Percentiles rank a stretch among this genome's conserved stretches.
Conservation (phyloP, 1,140 invertebrate genomes). For the Pseudachorutes palmiensis region DNA sequence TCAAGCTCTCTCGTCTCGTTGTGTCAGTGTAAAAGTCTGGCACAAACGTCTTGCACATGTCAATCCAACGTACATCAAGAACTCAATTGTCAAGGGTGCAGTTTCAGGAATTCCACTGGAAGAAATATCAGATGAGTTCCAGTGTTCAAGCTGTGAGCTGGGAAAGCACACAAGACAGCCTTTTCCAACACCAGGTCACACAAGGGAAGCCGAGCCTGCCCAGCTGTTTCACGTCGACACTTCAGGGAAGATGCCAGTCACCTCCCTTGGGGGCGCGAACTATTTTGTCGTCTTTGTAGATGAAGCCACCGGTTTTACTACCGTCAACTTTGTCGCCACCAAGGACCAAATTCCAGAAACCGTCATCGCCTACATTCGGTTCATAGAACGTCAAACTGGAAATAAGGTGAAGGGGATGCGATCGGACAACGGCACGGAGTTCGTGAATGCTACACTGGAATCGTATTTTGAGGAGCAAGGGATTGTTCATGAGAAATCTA, state of each 20-base stretch:
- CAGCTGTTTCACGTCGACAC: conserved; percentile 39
- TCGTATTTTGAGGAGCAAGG: conserved; percentile 26
- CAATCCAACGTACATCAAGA: not conserved
- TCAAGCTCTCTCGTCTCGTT: not conserved
- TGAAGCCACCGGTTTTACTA: conserved; percentile 42
- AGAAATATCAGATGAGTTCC: not conserved
- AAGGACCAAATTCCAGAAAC: conserved; percentile 42
- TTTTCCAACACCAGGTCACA: not conserved
- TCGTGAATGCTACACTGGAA: conserved; percentile 19
- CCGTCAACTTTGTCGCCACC: conserved; percentile 43
- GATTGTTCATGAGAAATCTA: conserved; percentile 33
- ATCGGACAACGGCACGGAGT: conserved; percentile 30
- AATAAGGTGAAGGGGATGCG: conserved; percentile 33
- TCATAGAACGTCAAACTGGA: conserved; percentile 18
- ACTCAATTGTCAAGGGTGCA: not conserved
- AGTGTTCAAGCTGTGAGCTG: not conserved
- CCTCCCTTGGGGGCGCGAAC: conserved; percentile 40
- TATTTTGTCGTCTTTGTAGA: conserved; percentile 45
- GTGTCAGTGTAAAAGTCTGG: not conserved
- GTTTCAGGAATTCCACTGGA: not conserved
- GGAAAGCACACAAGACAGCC: not conserved
- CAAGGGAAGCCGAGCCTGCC: not conserved
- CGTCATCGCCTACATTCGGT: conserved; percentile 40
- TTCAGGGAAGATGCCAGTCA: conserved; percentile 44
- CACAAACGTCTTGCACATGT: conserved; percentile 1